phyloP scores from a whole-genome alignment of 2,888 invertebrate species.

The Aporophyla nigra region DNA sequence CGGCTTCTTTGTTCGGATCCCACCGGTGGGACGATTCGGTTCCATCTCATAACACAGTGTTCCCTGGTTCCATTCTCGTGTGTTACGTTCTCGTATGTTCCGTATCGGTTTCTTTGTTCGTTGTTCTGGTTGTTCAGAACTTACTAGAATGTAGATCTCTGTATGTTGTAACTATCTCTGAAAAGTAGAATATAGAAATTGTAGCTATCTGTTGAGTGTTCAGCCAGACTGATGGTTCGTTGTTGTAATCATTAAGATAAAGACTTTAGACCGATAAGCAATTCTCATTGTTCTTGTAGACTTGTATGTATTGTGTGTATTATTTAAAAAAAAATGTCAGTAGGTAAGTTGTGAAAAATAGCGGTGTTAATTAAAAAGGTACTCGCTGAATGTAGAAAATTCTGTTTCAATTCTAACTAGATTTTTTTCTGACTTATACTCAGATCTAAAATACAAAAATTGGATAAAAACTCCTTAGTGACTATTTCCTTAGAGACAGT shows the following conservation, averaged over 20 bases:
- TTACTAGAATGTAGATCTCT: conserved; percentile 64
- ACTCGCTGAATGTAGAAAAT: conserved; percentile 1
- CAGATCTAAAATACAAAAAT: not conserved
- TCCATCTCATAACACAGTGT: conserved; percentile 58
- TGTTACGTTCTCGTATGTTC: conserved; percentile 38
- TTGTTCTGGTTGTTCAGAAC: conserved; percentile 53
- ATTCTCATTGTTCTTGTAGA: conserved; percentile 52
- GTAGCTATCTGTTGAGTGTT: conserved; percentile 65
- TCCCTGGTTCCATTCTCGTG: conserved; percentile 46
- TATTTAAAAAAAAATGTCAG: conserved; percentile 18
- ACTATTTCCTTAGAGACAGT: conserved; percentile 4
- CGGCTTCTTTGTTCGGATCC: conserved; percentile 88
- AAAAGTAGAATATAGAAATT: conserved; percentile 53
- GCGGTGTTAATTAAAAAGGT: not conserved
- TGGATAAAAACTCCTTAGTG: not conserved
- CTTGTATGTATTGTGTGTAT: conserved; percentile 56
- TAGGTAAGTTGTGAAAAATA: conserved; percentile 52
- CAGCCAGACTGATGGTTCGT: conserved; percentile 50
- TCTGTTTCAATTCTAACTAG: not conserved
- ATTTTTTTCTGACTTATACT: not conserved
- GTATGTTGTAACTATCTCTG: conserved; percentile 59
- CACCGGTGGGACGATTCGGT: conserved; percentile 66
- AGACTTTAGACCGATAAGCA: conserved; percentile 49
- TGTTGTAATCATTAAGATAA: conserved; percentile 59
- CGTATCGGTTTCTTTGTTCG: conserved; percentile 51